A percentile compares a stretch with the other conserved stretches of the same genome.
These are phyloP conservation scores for Ambastaia sidthimunki DNA, from an alignment of 2,797 vertebrate species.

Conservation along the genomic window DNA sequence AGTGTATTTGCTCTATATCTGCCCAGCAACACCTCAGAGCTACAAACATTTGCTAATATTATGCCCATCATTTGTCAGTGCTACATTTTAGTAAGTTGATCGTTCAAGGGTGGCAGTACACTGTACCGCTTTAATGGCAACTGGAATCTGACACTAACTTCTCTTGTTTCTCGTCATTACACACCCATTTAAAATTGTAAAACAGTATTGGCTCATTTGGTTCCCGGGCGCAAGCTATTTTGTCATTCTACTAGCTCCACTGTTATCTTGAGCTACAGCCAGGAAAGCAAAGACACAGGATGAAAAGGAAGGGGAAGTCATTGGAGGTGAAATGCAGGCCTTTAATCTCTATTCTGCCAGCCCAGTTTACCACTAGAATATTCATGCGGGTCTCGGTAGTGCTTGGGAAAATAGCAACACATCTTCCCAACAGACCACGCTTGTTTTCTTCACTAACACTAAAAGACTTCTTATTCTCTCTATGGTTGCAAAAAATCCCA, in stretches of 20 bases:
- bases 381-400: conserved; percentile 43
- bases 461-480: not conserved
- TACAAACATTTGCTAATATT: not conserved
- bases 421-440: not conserved
- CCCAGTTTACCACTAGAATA: conserved; percentile 37
- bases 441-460: conserved; percentile 13
- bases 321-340: not conserved
- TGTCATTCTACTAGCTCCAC: conserved; percentile 11
- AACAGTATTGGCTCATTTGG: not conserved
- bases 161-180: not conserved
- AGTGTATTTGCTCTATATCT: not conserved
- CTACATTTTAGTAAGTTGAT: not conserved
- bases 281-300: conserved; percentile 5
- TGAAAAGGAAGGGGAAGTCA: not conserved
- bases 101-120: not conserved
- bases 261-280: conserved; percentile 1
- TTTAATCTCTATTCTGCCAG: conserved; percentile 23
- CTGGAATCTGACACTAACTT: not conserved
- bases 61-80: not conserved
- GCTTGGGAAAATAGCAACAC: conserved; percentile 35
- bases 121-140: not conserved
- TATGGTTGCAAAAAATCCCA: no score
- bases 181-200: not conserved
- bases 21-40: not conserved
- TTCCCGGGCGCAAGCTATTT: not conserved